A percentile compares a stretch with the other conserved stretches of the same genome.
Evolutionary conservation across 2,113 vertebrate genomes (phyloP).

Genomic region (Syrrhaptes paradoxus): DNA sequence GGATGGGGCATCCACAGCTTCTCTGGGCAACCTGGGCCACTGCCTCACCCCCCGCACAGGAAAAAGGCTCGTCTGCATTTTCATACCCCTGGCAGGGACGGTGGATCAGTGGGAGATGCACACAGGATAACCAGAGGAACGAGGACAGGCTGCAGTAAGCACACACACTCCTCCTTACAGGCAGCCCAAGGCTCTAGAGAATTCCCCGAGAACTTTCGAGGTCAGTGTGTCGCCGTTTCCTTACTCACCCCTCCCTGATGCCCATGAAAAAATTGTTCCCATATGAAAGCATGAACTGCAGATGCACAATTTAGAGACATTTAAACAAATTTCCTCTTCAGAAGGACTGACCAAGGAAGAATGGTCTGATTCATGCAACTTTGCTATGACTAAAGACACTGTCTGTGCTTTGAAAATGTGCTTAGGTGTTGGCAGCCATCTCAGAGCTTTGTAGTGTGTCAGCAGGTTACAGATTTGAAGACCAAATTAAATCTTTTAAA

Average conservation of each 20-base stretch:
- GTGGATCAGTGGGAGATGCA: not conserved
- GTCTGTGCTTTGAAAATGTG: not conserved
- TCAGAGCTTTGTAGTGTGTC: not conserved
- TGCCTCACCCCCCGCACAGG: no score
- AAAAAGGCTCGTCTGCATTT: not conserved
- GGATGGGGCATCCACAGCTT: no score
- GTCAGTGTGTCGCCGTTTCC: not conserved
- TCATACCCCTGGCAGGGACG: not conserved
- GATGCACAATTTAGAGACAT: not conserved
- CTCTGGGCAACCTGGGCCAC: no score
- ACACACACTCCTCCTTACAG: not conserved
- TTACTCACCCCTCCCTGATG: not conserved
- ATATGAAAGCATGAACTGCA: not conserved
- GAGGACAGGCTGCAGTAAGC: not conserved
- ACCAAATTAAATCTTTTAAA: slow-evolving; percentile 5
- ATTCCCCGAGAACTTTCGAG: not conserved
- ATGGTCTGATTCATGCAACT: not conserved
- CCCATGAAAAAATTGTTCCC: not conserved
- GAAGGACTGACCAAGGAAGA: not conserved
- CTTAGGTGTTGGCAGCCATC: slow-evolving; percentile 20
- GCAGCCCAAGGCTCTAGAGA: not conserved
- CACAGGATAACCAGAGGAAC: not conserved
- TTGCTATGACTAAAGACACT: slow-evolving; percentile 17
- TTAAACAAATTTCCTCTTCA: not conserved
- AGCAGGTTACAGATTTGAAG: slow-evolving; percentile 9